Evolutionary conservation across 1,140 invertebrate genomes (phyloP).

Genomic region (Drosophila tropicalis): DNA sequence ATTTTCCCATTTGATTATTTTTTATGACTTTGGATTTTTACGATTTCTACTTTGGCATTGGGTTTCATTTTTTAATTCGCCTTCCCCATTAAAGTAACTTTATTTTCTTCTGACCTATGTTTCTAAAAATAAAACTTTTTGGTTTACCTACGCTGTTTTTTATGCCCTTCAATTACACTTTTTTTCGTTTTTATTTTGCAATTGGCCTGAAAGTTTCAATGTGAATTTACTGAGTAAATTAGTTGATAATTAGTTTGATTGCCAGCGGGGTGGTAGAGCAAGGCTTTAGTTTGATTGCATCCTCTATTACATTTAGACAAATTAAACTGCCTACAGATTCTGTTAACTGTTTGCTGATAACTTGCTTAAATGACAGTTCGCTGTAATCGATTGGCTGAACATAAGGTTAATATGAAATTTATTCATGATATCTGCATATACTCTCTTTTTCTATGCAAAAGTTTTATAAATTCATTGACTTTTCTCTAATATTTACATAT

Average conservation of each 20-base stretch:
- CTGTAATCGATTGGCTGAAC: not conserved
- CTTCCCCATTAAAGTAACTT: conserved; percentile 2
- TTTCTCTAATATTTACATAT: no score
- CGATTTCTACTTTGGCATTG: conserved; percentile 47
- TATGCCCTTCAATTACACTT: conserved; percentile 2
- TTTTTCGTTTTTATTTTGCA: not conserved
- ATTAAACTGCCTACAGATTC: not conserved
- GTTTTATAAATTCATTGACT: not conserved
- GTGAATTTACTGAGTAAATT: conserved; percentile 61
- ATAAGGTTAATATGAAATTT: not conserved
- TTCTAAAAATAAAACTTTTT: conserved; percentile 9
- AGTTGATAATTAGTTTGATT: conserved; percentile 70
- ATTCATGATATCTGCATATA: not conserved
- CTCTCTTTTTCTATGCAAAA: not conserved
- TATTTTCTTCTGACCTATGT: conserved; percentile 14
- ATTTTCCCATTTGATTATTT: conserved; percentile 62
- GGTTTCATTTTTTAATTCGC: conserved; percentile 43
- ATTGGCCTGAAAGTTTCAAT: conserved; percentile 33
- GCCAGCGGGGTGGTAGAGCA: not conserved
- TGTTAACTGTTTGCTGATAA: not conserved
- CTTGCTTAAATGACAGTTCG: not conserved
- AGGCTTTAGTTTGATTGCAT: not conserved
- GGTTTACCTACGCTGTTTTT: conserved; percentile 14
- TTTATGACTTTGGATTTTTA: conserved; percentile 70
- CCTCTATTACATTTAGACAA: not conserved